Conservation (phyloP, 1,140 invertebrate species). For the Pinna nobilis region DNA sequence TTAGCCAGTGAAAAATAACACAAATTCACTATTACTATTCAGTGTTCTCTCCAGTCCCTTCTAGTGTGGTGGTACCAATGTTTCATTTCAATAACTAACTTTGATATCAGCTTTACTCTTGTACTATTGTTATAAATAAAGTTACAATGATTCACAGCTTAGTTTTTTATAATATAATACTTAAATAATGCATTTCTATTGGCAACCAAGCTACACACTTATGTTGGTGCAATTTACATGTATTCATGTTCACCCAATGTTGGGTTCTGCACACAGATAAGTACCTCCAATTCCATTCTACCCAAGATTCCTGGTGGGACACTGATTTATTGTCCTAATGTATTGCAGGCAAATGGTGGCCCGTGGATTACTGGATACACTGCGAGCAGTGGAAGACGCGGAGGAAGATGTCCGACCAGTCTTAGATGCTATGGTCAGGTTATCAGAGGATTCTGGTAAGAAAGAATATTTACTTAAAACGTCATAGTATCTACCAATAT, state of each 20-base stretch:
- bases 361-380: conserved; percentile 74
- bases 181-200: too few species aligned
- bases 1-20: too few species aligned
- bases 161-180: too few species aligned
- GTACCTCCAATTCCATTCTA: neutral
- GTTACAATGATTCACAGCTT: too few species aligned
- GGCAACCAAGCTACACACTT: too few species aligned
- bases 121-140: too few species aligned
- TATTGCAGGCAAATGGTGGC: conserved; percentile 75
- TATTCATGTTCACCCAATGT: neutral
- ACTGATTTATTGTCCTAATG: conserved; percentile 2
- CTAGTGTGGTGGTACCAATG: too few species aligned
- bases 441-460: conserved; percentile 76
- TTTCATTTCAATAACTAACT: too few species aligned
- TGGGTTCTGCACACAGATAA: neutral
- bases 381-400: conserved; percentile 70
- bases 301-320: too few species aligned
- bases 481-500: neutral
- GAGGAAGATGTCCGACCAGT: conserved; percentile 69
- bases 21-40: too few species aligned
- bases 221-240: neutral
- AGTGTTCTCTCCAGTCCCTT: too few species aligned
- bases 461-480: neutral
- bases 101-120: too few species aligned
- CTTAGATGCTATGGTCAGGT: conserved; percentile 71